A percentile compares a stretch with the other conserved stretches of the same genome.
These are phyloP conservation scores for Neoarius graeffei DNA, from an alignment of 2,113 vertebrate genomes.

Conservation along the genomic window DNA sequence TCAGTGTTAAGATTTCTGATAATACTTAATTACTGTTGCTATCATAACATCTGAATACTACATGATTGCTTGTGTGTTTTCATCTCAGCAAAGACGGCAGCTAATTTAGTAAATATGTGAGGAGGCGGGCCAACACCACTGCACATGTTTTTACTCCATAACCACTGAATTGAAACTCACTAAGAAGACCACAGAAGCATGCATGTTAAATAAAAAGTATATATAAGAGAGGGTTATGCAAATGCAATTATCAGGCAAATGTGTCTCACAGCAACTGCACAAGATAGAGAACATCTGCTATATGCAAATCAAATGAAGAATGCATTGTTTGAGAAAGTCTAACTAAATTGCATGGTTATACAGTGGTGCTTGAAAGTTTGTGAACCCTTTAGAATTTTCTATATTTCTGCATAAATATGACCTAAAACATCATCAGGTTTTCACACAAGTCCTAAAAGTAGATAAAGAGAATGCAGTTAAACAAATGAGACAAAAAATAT, in stretches of 20 bases:
- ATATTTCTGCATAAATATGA: no score
- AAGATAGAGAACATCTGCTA: slow-evolving; percentile 70
- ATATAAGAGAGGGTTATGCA: slow-evolving; percentile 70
- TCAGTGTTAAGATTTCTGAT: slow-evolving; percentile 25
- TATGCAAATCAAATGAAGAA: slow-evolving; percentile 7
- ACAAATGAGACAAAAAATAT: no score
- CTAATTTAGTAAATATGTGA: slow-evolving; percentile 34
- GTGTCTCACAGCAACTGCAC: slow-evolving; percentile 55
- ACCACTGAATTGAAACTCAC: slow-evolving; percentile 64
- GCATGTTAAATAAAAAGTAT: slow-evolving; percentile 56
- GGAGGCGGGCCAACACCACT: slow-evolving; percentile 48
- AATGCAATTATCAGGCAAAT: slow-evolving; percentile 70
- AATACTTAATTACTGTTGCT: neutral
- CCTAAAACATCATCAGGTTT: no score
- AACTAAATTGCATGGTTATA: neutral
- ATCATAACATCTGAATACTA: slow-evolving; percentile 22
- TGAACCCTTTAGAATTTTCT: no score
- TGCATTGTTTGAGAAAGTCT: slow-evolving; percentile 12
- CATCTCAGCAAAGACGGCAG: slow-evolving; percentile 1
- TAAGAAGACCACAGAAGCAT: slow-evolving; percentile 53
- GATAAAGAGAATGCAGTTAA: no score
- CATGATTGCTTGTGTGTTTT: slow-evolving; percentile 38
- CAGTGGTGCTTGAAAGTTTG: no score
- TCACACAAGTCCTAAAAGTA: no score
- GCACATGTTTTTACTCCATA: slow-evolving; percentile 62